These are phyloP conservation scores for Melanaphis sacchari DNA, from an alignment of 1,140 invertebrate genomes.

Conservation along the genomic window DNA sequence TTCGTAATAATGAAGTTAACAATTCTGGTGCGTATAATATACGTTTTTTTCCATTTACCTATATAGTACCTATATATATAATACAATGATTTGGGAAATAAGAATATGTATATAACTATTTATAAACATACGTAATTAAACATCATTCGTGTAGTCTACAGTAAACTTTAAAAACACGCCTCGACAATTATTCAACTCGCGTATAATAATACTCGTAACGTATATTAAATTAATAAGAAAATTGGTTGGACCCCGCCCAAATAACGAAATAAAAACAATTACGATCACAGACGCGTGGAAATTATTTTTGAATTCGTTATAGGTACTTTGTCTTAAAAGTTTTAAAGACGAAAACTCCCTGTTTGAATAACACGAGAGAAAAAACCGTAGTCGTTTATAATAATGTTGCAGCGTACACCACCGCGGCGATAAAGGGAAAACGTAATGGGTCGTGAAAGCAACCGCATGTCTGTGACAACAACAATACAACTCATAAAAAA, in stretches of 20 bases:
- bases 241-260: constrained; percentile 27
- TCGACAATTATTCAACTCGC: neutral
- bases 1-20: neutral
- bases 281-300: neutral
- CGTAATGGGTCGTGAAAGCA: constrained; percentile 47
- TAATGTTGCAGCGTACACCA: neutral
- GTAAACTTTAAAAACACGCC: neutral
- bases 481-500: constrained; percentile 29
- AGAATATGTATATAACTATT: neutral
- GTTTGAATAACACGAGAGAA: no score
- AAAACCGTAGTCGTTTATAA: neutral
- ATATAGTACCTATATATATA: neutral
- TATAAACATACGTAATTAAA: neutral
- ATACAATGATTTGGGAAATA: neutral
- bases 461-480: constrained; percentile 45
- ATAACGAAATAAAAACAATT: constrained; percentile 21
- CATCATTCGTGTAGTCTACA: neutral
- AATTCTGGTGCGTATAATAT: neutral
- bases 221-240: constrained; percentile 7
- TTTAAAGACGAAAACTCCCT: neutral
- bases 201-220: neutral
- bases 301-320: constrained; percentile 25
- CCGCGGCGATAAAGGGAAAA: neutral
- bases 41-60: neutral
- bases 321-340: neutral